phyloP scores from a whole-genome alignment of 2,113 vertebrate species.

The Anseranas semipalmata region DNA sequence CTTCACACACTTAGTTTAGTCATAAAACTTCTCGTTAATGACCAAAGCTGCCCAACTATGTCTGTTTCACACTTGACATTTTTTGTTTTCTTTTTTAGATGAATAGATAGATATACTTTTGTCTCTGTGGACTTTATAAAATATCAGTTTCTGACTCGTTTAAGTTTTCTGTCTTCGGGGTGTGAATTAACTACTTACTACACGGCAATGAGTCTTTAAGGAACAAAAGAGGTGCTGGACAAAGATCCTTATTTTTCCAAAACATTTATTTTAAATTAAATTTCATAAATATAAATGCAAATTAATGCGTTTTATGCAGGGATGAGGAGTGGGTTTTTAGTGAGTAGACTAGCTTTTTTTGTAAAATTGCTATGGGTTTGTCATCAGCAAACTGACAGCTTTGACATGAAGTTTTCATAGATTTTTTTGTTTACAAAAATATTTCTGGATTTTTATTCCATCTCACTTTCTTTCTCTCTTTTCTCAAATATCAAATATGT shows the following conservation, averaged over 20 bases:
- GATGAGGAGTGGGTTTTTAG: neutral
- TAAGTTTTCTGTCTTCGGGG: neutral
- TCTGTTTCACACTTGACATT: neutral
- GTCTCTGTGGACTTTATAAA: neutral
- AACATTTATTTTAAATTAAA: neutral
- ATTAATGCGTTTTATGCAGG: neutral
- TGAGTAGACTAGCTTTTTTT: neutral
- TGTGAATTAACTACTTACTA: neutral
- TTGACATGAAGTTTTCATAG: conserved; percentile 20
- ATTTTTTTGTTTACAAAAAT: neutral
- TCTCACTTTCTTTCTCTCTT: neutral
- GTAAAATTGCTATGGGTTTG: neutral
- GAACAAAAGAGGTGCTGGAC: neutral
- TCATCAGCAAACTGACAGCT: conserved; percentile 13
- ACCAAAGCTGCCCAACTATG: neutral
- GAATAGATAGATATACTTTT: neutral
- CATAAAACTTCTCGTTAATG: neutral
- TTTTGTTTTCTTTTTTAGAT: neutral
- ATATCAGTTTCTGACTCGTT: neutral
- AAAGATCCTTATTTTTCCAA: neutral
- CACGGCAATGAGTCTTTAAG: neutral
- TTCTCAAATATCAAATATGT: neutral
- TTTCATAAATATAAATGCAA: neutral
- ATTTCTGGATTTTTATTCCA: neutral
- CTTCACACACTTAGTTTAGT: neutral